Evolutionary conservation across 2,888 invertebrate species (phyloP).

Genomic region (Diarsia brunnea): DNA sequence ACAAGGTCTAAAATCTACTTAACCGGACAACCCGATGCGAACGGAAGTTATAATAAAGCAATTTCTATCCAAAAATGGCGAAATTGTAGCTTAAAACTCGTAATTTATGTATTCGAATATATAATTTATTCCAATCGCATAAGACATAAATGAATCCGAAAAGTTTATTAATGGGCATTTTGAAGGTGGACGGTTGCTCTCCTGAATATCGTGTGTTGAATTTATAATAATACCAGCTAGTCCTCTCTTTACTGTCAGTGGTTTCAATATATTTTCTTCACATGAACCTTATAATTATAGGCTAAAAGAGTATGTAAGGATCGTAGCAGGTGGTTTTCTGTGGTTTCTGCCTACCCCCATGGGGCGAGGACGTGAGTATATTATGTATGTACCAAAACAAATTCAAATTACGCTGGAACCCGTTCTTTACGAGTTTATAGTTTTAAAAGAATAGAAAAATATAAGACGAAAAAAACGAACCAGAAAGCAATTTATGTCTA

Average conservation of each 20-base stretch:
- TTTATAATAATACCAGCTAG: constrained; percentile 67
- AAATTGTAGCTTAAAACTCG: constrained; percentile 56
- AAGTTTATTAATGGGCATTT: constrained; percentile 83
- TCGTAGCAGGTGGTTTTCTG: too few species aligned
- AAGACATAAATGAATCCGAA: constrained; percentile 81
- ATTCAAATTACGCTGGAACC: too few species aligned
- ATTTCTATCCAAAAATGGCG: constrained; percentile 57
- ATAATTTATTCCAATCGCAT: constrained; percentile 80
- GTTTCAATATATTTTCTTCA: constrained; percentile 17
- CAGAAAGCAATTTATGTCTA: too few species aligned
- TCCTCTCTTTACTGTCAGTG: constrained; percentile 29
- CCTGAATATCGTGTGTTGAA: constrained; percentile 77
- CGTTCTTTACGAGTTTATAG: too few species aligned
- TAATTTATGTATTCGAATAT: constrained; percentile 64
- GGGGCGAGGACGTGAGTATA: too few species aligned
- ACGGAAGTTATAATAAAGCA: constrained; percentile 64
- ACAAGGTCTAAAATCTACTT: constrained; percentile 50
- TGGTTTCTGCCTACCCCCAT: too few species aligned
- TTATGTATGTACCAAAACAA: too few species aligned
- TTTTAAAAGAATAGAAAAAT: too few species aligned
- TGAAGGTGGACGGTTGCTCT: constrained; percentile 80
- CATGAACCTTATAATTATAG: too few species aligned
- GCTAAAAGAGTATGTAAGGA: too few species aligned
- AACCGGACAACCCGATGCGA: constrained; percentile 31
- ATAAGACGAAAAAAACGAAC: too few species aligned